Conservation (phyloP, 2,888 invertebrate species). For the Dasysyrphus tricinctus region DNA sequence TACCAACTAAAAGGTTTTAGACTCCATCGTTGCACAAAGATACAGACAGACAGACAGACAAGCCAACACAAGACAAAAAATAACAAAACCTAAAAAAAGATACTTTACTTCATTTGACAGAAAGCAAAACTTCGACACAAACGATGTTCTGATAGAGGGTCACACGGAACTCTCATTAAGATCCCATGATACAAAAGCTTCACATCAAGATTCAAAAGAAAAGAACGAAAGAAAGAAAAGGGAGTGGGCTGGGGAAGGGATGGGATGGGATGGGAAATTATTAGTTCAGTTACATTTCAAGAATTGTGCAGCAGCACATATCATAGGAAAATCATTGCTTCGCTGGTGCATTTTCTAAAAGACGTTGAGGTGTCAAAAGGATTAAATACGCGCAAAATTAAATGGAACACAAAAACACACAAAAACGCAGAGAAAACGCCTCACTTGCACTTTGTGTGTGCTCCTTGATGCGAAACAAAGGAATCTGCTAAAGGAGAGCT, state of each 20-base stretch:
- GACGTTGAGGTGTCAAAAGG: constrained; percentile 72
- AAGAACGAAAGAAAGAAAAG: background rate
- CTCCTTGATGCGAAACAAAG: constrained; percentile 65
- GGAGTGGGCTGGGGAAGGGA: background rate
- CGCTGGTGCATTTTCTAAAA: constrained; percentile 52
- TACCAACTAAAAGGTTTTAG: constrained; percentile 52
- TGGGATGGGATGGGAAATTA: constrained; percentile 25
- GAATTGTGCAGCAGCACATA: constrained; percentile 49
- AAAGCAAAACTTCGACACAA: constrained; percentile 59
- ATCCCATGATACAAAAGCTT: constrained; percentile 28
- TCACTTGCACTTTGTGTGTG: constrained; percentile 68
- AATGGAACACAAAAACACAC: constrained; percentile 57
- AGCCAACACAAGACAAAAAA: constrained; percentile 9
- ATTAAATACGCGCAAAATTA: constrained; percentile 74
- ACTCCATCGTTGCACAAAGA: constrained; percentile 50
- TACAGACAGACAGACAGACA: constrained; percentile 28
- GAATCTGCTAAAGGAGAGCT: constrained; percentile 52
- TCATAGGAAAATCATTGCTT: constrained; percentile 41
- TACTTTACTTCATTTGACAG: constrained; percentile 54
- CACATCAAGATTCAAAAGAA: background rate
- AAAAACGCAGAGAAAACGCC: constrained; percentile 60
- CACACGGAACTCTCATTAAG: constrained; percentile 49
- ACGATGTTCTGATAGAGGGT: constrained; percentile 42
- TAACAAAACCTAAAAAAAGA: background rate
- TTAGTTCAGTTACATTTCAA: constrained; percentile 63